Percentiles rank a stretch among this genome's conserved stretches.
These are phyloP conservation scores for Caenorhabditis japonica DNA, from an alignment of 2,888 invertebrate species.

Conservation along the genomic window DNA sequence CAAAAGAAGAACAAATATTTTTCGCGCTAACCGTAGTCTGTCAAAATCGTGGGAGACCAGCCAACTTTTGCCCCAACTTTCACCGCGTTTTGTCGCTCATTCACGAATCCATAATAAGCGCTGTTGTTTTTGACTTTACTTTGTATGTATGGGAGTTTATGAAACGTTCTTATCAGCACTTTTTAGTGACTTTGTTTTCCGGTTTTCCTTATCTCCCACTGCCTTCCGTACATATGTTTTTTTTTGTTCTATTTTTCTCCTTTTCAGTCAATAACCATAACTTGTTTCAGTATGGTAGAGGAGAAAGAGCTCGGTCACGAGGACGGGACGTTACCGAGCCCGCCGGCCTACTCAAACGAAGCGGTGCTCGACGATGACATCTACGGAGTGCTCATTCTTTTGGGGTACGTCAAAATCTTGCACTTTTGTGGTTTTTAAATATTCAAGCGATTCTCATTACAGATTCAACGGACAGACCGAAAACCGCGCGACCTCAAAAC, in stretches of 20 bases:
- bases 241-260: conserved; percentile 9
- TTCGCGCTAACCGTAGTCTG: no score
- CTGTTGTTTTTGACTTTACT: no score
- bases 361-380: conserved; percentile 53
- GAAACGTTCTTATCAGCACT: no score
- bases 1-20: no score
- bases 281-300: conserved; percentile 44
- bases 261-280: background rate
- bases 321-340: conserved; percentile 26
- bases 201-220: no score
- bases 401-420: conserved; percentile 69
- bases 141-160: no score
- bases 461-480: conserved; percentile 68
- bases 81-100: no score
- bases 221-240: background rate
- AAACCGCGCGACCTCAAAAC: conserved; percentile 59
- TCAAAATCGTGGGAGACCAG: no score
- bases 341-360: conserved; percentile 50
- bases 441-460: conserved; percentile 6
- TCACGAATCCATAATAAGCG: no score
- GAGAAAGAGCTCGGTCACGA: conserved; percentile 22
- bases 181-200: no score
- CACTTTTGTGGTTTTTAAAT: background rate
- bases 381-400: conserved; percentile 73
- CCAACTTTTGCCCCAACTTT: no score